A percentile compares a stretch with the other conserved stretches of the same genome.
Evolutionary conservation across 2,888 invertebrate species (phyloP).

Genomic region (Lasioglossum oenotherae): DNA sequence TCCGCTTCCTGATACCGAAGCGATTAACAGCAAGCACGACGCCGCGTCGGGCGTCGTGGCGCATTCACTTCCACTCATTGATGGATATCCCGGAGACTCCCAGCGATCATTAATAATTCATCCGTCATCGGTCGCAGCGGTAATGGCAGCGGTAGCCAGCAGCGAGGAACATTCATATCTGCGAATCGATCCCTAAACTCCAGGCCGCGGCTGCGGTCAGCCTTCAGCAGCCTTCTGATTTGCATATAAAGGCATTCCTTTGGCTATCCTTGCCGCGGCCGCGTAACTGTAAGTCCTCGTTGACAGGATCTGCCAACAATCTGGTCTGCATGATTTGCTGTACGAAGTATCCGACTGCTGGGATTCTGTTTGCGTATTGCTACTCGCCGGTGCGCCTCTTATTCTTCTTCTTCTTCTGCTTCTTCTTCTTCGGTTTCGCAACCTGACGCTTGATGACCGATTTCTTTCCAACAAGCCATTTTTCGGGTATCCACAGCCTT

Average conservation of each 20-base stretch:
- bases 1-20: slow-evolving; percentile 51
- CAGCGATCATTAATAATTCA: slow-evolving; percentile 82
- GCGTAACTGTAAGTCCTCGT: slow-evolving; percentile 83
- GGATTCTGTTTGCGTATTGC: slow-evolving; percentile 53
- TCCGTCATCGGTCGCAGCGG: slow-evolving; percentile 77
- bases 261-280: slow-evolving; percentile 78
- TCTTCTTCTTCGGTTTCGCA: background rate
- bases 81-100: slow-evolving; percentile 55
- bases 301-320: slow-evolving; percentile 84
- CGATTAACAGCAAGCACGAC: slow-evolving; percentile 53
- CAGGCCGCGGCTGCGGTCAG: slow-evolving; percentile 61
- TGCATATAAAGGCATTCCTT: slow-evolving; percentile 85
- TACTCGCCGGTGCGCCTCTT: background rate
- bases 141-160: slow-evolving; percentile 61
- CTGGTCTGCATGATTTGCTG: slow-evolving; percentile 82
- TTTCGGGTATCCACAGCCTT: background rate
- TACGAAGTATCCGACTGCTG: slow-evolving; percentile 52
- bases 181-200: slow-evolving; percentile 79
- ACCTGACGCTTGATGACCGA: background rate
- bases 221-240: slow-evolving; percentile 77
- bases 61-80: slow-evolving; percentile 56
- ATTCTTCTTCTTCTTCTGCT: background rate
- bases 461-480: background rate
- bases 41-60: slow-evolving; percentile 39
- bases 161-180: slow-evolving; percentile 78